Base-by-base conservation (phyloP, 1,140 invertebrate genomes). In the Apolygus lucorum region DNA sequence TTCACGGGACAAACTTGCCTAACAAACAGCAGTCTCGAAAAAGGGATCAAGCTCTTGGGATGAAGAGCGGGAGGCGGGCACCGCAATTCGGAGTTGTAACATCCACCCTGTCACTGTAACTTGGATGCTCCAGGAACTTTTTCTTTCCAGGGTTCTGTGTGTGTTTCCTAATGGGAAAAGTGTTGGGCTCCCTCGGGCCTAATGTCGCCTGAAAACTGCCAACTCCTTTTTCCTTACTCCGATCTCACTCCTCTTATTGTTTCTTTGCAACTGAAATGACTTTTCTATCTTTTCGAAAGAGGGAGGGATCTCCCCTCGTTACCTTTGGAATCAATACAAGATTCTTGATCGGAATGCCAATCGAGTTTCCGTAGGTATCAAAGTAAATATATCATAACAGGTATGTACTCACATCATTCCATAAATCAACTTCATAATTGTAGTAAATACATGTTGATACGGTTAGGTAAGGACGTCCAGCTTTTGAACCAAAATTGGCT, bases 91-190 rank as follows among this genome's bases (percentile, higher is more conserved):
- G 54, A 59, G 54, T 59, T 59, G 54, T 59, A 59, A 13, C 54
- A 24, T 59, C 22, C 54, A 59, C 54, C 22, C 54, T 59, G 54
- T 59, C 54, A 24, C 54, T 59, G 54, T 59, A 59, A 59, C 54
- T 59, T 59, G 22, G 54, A 22, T 17, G 54, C 4, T 13, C 4
- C 4, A 8, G 17, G 54, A 59, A 59, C 13, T 59, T 59, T 59
- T 59, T 59, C 22, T 24, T 59, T 22, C 22, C 54, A 4, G 8
- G 8, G 11, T 22, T 14, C 54, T 59, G 54, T 59, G 54, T 59
- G 54, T 59, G 54, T 59, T 59, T 59, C 54, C 54, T 59, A 59
- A 59, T 59, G 54, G 54, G 54, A 59, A 59, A 59, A 59, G 54
- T 59, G 54, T 59, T 59, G 11, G 54, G 22, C 11, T 59, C 54